These are phyloP conservation scores for Siderastrea siderea DNA, from an alignment of 92 coral and sea anemone species.

Conservation along the genomic window DNA sequence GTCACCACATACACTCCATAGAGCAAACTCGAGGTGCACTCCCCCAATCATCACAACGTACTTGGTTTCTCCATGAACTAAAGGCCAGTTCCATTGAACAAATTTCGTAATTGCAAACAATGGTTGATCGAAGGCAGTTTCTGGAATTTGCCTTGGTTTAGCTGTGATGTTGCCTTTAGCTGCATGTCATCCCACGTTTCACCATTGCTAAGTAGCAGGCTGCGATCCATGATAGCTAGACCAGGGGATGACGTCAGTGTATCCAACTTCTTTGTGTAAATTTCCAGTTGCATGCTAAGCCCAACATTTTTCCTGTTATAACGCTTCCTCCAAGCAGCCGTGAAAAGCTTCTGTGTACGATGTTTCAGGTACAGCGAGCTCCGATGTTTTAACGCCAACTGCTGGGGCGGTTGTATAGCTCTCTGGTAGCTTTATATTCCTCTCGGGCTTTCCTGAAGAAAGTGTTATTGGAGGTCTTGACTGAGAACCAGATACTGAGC, in stretches of 20 bases:
- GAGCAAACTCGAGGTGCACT: conserved; percentile 45
- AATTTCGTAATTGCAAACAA: conserved; percentile 39
- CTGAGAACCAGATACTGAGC: not conserved
- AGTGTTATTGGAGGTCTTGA: conserved; percentile 9
- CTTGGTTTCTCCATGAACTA: conserved; percentile 39
- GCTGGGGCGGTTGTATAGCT: conserved; percentile 62
- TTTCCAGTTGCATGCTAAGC: conserved; percentile 37
- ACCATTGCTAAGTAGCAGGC: too few species aligned
- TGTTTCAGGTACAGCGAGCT: conserved; percentile 36
- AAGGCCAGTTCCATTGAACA: conserved; percentile 61
- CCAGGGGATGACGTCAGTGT: conserved; percentile 43
- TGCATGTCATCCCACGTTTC: conserved; percentile 48
- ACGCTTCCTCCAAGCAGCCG: conserved; percentile 27
- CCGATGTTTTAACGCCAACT: conserved; percentile 30
- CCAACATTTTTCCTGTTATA: conserved; percentile 24
- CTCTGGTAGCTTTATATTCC: conserved; percentile 43
- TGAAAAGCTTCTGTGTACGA: conserved; percentile 20
- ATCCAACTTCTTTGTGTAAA: conserved; percentile 27
- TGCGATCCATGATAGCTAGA: conserved; percentile 52
- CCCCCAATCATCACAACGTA: conserved; percentile 54
- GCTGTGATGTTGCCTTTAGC: conserved; percentile 33
- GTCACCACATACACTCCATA: conserved; percentile 45
- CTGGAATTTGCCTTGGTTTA: conserved; percentile 56
- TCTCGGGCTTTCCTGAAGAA: conserved; percentile 8
- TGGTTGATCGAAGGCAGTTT: conserved; percentile 54